phyloP scores from a whole-genome alignment of 1,140 invertebrate genomes.

The Apis cerana region DNA sequence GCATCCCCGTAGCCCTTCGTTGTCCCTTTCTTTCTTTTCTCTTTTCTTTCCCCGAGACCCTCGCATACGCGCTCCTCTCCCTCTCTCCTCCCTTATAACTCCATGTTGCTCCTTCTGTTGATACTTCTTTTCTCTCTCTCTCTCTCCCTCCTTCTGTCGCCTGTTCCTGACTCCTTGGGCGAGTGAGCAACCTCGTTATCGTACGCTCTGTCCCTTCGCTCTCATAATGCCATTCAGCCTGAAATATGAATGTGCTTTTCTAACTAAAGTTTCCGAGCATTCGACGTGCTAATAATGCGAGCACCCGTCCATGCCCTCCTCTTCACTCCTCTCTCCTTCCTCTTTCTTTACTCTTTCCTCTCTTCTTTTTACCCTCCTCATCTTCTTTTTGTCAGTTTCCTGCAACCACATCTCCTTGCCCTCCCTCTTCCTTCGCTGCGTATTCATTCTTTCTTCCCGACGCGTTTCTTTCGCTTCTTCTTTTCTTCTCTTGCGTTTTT shows the following conservation, averaged over 20 bases:
- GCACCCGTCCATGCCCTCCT: conserved; percentile 1
- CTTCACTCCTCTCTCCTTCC: not conserved
- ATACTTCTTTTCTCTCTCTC: not conserved
- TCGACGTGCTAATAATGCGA: conserved; percentile 66
- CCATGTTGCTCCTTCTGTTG: not conserved
- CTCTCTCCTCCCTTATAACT: not conserved
- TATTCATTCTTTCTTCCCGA: conserved; percentile 19
- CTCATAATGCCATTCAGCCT: conserved; percentile 60
- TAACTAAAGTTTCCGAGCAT: conserved; percentile 62
- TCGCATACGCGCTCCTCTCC: conserved; percentile 14
- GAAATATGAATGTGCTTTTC: conserved; percentile 58
- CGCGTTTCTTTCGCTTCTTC: not conserved
- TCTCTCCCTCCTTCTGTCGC: not conserved
- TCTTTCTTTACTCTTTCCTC: not conserved
- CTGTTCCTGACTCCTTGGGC: conserved; percentile 29
- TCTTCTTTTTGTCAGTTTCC: conserved; percentile 12
- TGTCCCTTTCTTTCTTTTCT: conserved; percentile 25
- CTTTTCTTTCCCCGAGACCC: conserved; percentile 15
- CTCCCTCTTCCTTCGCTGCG: conserved; percentile 1
- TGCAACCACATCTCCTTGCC: conserved; percentile 23
- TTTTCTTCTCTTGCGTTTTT: not conserved
- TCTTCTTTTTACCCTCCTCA: not conserved
- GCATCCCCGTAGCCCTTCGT: conserved; percentile 15
- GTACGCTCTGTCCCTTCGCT: conserved; percentile 48
- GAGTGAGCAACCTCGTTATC: conserved; percentile 63